Base-by-base conservation (phyloP, 2,113 vertebrate genomes). In the Gadus macrocephalus region DNA sequence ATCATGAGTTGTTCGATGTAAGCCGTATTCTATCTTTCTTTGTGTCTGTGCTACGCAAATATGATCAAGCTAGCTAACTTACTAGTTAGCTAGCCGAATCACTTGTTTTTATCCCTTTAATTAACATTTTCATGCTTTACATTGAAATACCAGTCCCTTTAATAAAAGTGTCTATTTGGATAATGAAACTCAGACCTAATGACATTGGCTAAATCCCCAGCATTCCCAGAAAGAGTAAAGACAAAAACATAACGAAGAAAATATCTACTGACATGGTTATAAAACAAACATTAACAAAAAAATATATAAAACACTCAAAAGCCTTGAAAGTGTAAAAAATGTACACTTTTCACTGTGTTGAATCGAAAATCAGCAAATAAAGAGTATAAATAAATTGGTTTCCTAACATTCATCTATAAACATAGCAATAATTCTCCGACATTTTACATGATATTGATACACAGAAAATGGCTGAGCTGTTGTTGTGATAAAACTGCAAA, bases 221-320 rank as follows among this genome's bases (percentile, higher is more conserved):
- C 69, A 71, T 72, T 69, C 62, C 65, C 61, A 68, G 59, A 72
- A 58, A 70, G 71, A 31, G 62, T 67, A 63, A 66, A 27, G 69
- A 70, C 56, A 72, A 59, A 71, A 66, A 49, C 42, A 49, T 12
- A 49, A 49, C 38, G 5, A 42, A 6, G 6, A 49, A 49, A 73
- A 80, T 74, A 68, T 7, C 75, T 75, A 85, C 70, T 28, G 61
- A 74, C 49, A 78, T 78, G 49, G 65, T 86, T 88, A 91, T 76
- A 90, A 91, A 91, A 91, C 81, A 87, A 76, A 82, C 78, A 84
- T 89, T 82, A 86, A 87, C 71, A 90, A 92, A 90, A 92, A 90
- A 85, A 89, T 83, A 82, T 90, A 90, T 83, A 90, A 89, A 91
- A 88, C 81, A 81, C 89, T 83, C 84, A 90, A 83, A 86, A 69